Evolutionary conservation across 2,113 vertebrate genomes (phyloP), one percentile per base, ranked within the genome.

Genomic region (Hypocryptadius cinnamomeus): DNA sequence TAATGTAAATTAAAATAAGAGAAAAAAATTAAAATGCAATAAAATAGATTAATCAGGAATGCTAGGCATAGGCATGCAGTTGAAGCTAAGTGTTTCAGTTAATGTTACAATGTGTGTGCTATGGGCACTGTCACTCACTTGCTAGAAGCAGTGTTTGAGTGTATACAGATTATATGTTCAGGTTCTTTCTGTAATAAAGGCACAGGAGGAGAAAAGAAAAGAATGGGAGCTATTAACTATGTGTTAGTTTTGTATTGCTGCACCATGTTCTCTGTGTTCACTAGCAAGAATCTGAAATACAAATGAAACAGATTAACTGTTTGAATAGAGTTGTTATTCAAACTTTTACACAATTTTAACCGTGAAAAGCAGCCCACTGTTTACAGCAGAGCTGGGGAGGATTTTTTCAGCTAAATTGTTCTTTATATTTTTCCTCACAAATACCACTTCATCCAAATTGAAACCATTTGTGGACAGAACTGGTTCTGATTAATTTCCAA

Each of bases 251-350:
- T 79, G 63, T 91, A n/a, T 70, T 85, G 79, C 89, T 91, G 79
- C 79, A 59, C 56, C 39, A 7, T 56, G 47, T 83, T 66, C 91
- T 90, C 68, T 71, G 56, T 61, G 61, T 78, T 94, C 76, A 15
- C 82, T 53, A 86, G 60, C 6, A 3, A 94, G 68, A 48, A 45
- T 77, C 76, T 73, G 60, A 50, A 87, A 87, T 53, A 91, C 76
- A 83, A 96, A 85, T 86, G 79, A 91, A 93, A 92, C 39, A 79
- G 82, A 83, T 83, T 83, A 95, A 59, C 82, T 93, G 15, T 91
- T 82, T 79, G 60, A 92, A 88, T 70, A 61, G 76, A 74, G 51
- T 61, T 78, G 60, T 89, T 94, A 77, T 64, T 92, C 82, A 90
- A 91, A 85, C 53, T 91, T 93, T 83, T 85, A 35, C 79, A 68